phyloP scores from a whole-genome alignment of 1,140 invertebrate species.

The Adoxophyes honmai region DNA sequence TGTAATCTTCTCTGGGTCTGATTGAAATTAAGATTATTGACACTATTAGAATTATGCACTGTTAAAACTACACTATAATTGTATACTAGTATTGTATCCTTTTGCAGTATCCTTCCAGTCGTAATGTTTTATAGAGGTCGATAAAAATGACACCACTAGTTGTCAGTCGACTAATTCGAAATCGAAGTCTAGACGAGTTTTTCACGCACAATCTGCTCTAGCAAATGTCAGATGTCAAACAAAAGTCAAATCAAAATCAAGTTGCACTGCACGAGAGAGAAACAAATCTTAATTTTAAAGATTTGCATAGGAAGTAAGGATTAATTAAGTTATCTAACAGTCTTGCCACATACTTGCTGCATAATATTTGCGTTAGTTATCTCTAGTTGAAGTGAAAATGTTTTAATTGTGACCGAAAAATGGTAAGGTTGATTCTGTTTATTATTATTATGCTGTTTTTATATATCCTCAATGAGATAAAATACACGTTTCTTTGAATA shows the following conservation, averaged over 20 bases:
- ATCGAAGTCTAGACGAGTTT: no score
- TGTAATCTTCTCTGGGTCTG: no score
- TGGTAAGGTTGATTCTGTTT: slow-evolving; percentile 1
- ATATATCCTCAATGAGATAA: background rate
- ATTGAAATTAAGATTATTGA: no score
- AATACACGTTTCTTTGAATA: slow-evolving; percentile 17
- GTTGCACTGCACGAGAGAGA: background rate
- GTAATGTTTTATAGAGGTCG: no score
- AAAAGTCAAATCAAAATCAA: background rate
- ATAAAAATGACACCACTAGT: no score
- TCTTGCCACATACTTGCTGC: background rate
- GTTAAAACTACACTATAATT: no score
- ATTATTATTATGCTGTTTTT: slow-evolving; percentile 6
- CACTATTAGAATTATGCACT: no score
- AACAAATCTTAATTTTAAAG: background rate
- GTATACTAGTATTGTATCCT: no score
- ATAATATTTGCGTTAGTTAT: background rate
- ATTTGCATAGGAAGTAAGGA: background rate
- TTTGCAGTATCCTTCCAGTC: no score
- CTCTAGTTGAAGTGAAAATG: background rate
- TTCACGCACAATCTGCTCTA: no score
- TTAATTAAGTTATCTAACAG: slow-evolving; percentile 1
- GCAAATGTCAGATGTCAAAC: slow-evolving; percentile 1
- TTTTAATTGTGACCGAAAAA: background rate
- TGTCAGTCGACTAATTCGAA: no score